Base-by-base conservation (phyloP, 2,888 invertebrate genomes). In the Agonopterix arenella region DNA sequence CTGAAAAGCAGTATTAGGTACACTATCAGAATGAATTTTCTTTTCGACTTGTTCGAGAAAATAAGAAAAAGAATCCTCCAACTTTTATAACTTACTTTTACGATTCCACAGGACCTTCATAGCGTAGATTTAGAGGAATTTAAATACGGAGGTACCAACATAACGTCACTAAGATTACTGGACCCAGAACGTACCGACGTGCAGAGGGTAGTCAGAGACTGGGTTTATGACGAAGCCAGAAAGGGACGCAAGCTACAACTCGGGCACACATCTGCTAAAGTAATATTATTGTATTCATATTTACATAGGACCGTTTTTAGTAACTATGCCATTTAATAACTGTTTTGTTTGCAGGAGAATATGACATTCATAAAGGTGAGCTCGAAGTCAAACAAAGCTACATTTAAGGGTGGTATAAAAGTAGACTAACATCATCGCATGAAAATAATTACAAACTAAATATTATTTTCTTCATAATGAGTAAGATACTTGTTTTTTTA, bases 101-200 rank as follows among this genome's bases (percentile, higher is more conserved):
- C 51, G 50, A 64, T 53, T 68, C 51, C 45, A 61, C 71, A 97
- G 96, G 98, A 98, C 80, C 90, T 98, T 56, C 96, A 97, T 69
- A 96, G 96, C 50, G 93, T 98, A 38, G 95, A 98, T 83, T 89
- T 98, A 68, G 96, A 97, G 70, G 96, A 97, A 79, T 98, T 98
- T 80, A 96, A 96, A 76, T 96, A 97, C 78, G 96, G 97, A 8
- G 98, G 98, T 37, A 97, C 98, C 28, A 98, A 98, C 81, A 97
- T 98, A 61, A 98, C 98, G 1, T 97, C 97, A 4, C 93, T 98
- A 72, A 93, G 97, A 60, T 86, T 98, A 60, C 94, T 98, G 44
- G 96, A 98, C 79, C 96, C 96, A 18, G 93, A 94, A 56, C 92
- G 93, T 58, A 91, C 93, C n/a, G 93, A 95, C 64, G 93, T 96